Evolutionary conservation across 2,113 vertebrate genomes (phyloP).

Genomic region (Ramphastos sulfuratus): DNA sequence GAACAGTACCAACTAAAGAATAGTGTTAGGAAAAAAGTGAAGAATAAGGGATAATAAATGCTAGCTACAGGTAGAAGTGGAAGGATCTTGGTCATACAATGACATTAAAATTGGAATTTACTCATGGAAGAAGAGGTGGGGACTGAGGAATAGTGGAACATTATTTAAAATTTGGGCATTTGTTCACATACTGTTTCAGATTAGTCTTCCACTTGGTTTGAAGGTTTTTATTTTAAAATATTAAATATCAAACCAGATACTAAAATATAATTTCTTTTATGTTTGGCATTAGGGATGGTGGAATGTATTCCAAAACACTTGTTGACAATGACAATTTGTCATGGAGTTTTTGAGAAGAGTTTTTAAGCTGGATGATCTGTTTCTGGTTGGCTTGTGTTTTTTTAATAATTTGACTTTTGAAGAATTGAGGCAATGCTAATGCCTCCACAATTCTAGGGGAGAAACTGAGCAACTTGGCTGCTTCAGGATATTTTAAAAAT

Average conservation of each 20-base stretch:
- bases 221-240: neutral
- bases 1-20: neutral
- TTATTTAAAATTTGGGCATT: neutral
- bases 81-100: neutral
- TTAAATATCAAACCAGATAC: neutral
- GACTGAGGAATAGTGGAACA: neutral
- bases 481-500: neutral
- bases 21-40: neutral
- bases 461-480: neutral
- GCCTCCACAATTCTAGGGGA: neutral
- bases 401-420: neutral
- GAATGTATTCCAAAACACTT: neutral
- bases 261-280: neutral
- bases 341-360: neutral
- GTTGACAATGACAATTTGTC: neutral
- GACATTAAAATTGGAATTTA: neutral
- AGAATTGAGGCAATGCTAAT: neutral
- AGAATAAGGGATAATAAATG: neutral
- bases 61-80: neutral
- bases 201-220: neutral
- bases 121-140: neutral
- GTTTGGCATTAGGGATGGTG: neutral
- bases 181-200: neutral
- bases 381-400: neutral
- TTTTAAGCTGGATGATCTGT: neutral